Evolutionary conservation across 2,113 vertebrate species (phyloP).

Genomic region (Petaurus breviceps): DNA sequence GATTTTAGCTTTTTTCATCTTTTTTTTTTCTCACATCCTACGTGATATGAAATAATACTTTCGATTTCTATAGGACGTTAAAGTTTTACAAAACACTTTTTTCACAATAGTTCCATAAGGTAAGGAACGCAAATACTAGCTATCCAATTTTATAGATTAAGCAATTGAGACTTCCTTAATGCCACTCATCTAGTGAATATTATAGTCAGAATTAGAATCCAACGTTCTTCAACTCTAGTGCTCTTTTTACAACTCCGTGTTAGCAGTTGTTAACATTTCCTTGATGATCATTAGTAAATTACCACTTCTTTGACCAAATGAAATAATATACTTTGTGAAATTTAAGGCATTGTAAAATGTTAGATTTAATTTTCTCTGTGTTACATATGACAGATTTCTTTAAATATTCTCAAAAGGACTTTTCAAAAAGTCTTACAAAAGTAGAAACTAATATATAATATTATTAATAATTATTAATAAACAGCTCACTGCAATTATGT

Average conservation of each 20-base stretch:
- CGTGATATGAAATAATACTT: too few species aligned
- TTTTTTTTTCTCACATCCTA: too few species aligned
- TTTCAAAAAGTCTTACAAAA: background rate
- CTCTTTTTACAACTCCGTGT: background rate
- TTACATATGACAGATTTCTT: background rate
- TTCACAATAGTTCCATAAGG: too few species aligned
- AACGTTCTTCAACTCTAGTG: background rate
- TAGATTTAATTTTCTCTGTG: background rate
- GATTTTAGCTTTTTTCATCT: too few species aligned
- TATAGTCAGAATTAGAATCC: too few species aligned
- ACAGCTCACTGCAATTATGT: background rate
- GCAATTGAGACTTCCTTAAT: too few species aligned
- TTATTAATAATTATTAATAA: too few species aligned
- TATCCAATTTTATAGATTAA: too few species aligned
- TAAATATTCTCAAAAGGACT: background rate
- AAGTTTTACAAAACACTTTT: too few species aligned
- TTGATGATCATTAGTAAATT: background rate
- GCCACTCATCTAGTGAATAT: too few species aligned
- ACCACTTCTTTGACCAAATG: background rate
- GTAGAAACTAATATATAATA: constrained; percentile 11
- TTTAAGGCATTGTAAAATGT: background rate
- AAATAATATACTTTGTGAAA: background rate
- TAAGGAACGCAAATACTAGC: too few species aligned
- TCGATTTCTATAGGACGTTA: too few species aligned
- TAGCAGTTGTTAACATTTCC: background rate